Conservation (phyloP, 2,113 vertebrate genomes). For the Oreochromis niloticus region DNA sequence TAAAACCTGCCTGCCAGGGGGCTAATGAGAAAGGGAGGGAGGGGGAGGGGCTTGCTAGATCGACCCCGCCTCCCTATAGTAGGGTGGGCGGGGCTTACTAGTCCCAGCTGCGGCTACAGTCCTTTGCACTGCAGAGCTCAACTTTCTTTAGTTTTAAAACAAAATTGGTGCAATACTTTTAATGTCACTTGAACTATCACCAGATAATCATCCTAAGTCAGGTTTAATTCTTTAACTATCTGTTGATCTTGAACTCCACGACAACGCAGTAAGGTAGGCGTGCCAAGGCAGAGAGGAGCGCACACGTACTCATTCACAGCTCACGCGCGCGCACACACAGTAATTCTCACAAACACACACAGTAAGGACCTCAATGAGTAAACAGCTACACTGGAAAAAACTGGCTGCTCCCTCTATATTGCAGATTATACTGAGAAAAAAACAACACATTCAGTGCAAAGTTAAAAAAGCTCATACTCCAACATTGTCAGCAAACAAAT, state of each 20-base stretch:
- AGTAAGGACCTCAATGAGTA: constrained; percentile 93
- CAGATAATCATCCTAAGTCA: constrained; percentile 84
- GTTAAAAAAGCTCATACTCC: constrained; percentile 90
- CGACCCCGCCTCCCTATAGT: constrained; percentile 39
- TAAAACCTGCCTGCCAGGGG: constrained; percentile 44
- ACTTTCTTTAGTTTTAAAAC: constrained; percentile 94
- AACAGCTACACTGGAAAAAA: constrained; percentile 91
- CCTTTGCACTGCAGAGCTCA: constrained; percentile 93
- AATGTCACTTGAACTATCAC: constrained; percentile 76
- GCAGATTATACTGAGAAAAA: constrained; percentile 83
- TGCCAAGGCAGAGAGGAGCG: constrained; percentile 95
- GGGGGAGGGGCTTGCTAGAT: constrained; percentile 74
- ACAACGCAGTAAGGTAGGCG: constrained; percentile 91
- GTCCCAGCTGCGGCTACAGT: constrained; percentile 99
- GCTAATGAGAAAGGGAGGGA: background rate
- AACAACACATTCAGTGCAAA: constrained; percentile 92
- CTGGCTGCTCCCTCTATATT: constrained; percentile 83
- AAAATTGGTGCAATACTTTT: constrained; percentile 97
- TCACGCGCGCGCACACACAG: background rate
- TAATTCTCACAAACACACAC: constrained; percentile 17
- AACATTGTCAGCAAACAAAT: constrained; percentile 64
- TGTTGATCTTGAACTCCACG: constrained; percentile 89
- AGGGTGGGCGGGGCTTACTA: constrained; percentile 80
- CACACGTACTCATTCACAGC: constrained; percentile 66
- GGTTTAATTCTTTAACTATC: constrained; percentile 72